Evolutionary conservation across 2,113 vertebrate genomes (phyloP), one percentile per base, ranked within the genome.

Genomic region (Spea bombifrons): DNA sequence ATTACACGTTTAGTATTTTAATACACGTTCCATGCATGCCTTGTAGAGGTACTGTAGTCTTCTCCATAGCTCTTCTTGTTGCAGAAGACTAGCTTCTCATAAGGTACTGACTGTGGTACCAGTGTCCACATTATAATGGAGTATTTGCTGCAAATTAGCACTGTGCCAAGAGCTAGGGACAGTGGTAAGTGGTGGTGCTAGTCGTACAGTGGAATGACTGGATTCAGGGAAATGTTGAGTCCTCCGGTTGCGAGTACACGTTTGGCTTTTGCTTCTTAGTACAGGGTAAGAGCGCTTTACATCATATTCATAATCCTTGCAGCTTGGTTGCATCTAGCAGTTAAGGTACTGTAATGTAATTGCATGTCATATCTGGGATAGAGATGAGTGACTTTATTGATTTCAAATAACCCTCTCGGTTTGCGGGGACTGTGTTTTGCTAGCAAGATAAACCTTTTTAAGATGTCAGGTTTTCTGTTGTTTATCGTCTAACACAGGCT

Each of bases 361-460:
- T 65, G 50, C 70, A 71, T 66, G 77, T 68, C 45, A 50, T 43
- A 73, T 15, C 78, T 68, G 52, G 72, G 45, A 16, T 17, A 79
- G 70, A 49, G 71, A 80, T 49, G 61, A 80, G 52, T 17, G n/a
- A 68, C 46, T 61, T 57, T 80, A 74, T 80, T 74, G 78, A 80
- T 74, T 74, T 74, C 53, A 80, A 17, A 61, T 68, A 63, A 15
- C 13, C 63, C 63, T 73, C 71, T 43, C 30, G 49, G 45, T 80
- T 30, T n/a, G 45, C 43, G 9, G 16, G 45, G 52, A 5, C 59
- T 68, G 6, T n/a, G 3, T 68, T 53, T 57, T 49, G 53, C 71
- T 63, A 80, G 43, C 59, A 16, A 68, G 44, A 68, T 74, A 50
- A 74, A 43, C 50, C 43, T 66, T 17, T 57, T 5, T 80, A 44